Evolutionary conservation across 2,888 invertebrate genomes (phyloP).

Genomic region (Meiosimyza platycephala): DNA sequence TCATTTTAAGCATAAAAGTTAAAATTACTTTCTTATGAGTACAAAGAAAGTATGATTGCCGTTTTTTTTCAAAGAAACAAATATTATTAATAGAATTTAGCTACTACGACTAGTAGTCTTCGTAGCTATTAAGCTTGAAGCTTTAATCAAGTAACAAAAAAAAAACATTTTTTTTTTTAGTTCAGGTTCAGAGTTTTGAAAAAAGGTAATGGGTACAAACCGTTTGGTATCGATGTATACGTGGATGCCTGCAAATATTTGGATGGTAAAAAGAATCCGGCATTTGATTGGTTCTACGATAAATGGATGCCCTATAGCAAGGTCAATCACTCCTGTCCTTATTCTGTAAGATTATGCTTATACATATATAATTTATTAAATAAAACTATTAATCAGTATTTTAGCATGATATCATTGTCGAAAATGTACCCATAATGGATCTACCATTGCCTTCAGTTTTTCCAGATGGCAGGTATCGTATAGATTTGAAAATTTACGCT

Average conservation of each 20-base stretch:
- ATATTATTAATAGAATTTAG: too few species aligned
- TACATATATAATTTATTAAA: neutral
- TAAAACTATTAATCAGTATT: neutral
- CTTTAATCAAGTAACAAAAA: too few species aligned
- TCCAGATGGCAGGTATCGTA: neutral
- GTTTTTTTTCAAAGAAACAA: too few species aligned
- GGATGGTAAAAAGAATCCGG: neutral
- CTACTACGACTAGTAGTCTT: too few species aligned
- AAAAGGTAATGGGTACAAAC: neutral
- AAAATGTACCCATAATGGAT: neutral
- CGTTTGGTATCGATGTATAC: neutral
- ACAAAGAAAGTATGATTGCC: neutral
- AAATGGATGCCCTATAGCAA: too few species aligned
- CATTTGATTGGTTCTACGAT: too few species aligned
- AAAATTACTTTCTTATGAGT: neutral
- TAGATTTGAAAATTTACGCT: neutral
- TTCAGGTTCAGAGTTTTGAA: neutral
- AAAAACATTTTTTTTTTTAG: neutral
- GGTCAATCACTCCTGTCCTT: too few species aligned
- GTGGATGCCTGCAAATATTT: neutral
- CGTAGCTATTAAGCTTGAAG: too few species aligned
- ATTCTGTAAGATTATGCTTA: neutral
- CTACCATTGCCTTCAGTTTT: neutral
- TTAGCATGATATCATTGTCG: neutral
- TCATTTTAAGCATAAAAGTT: neutral